Base-by-base conservation (phyloP, 2,113 vertebrate species). In the Gobius niger region DNA sequence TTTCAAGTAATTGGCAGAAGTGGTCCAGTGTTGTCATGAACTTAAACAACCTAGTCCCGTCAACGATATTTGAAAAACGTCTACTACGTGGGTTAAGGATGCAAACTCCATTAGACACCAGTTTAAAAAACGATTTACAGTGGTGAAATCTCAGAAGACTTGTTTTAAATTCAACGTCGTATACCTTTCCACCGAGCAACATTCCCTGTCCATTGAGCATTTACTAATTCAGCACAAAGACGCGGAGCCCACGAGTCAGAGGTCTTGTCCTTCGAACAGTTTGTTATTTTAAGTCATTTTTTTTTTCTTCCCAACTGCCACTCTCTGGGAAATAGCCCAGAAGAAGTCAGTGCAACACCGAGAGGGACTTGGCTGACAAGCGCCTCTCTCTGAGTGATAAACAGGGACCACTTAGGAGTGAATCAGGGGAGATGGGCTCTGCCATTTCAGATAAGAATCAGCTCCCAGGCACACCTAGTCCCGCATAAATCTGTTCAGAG, bases 371-470 rank as follows among this genome's bases (percentile, higher is more conserved):
- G 68, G 76, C 84, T 85, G 85, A 82, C 85, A 88, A 85, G 78
- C 76, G 65, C 76, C 81, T 73, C 76, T 75, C 86, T 88, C 80
- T 83, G 87, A 91, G 85, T 88, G 89, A 90, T 88, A 91, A 90
- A 91, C 88, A 90, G 80, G 75, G 78, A 84, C 80, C 87, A 86
- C 87, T 88, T 88, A 88, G 87, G 83, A 87, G 80, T 84, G 84
- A 84, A 89, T 89, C 86, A 87, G 80, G 67, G 76, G 84, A 90
- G 84, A 87, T 85, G 80, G 87, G 82, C 78, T 87, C 80, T 83
- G 82, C 82, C 86, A 80, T 82, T 85, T 82, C 78, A 88, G 90
- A 90, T 89, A 87, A 89, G 81, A 73, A 89, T 91, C 82, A 85
- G 77, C 85, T 87, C 40, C 77, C 69, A 70, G 81, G 88, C 87